phyloP scores from a whole-genome alignment of 35 echinoderm and acorn worm genomes.

The Apostichopus parvimensis region DNA sequence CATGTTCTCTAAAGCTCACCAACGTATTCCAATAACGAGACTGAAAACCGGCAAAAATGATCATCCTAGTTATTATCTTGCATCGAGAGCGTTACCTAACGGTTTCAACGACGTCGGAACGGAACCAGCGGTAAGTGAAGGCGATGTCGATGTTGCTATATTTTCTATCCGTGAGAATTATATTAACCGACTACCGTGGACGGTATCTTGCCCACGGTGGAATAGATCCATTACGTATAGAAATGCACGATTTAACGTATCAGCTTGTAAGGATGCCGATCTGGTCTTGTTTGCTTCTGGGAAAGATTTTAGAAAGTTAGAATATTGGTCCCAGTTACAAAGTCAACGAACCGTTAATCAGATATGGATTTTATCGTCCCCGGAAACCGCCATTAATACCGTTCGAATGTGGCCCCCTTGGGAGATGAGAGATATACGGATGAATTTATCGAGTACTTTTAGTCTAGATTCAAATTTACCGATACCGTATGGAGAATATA shows the following conservation, averaged over 20 bases:
- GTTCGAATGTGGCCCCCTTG: slow-evolving; percentile 20
- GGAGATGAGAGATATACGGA: neutral
- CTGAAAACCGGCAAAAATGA: neutral
- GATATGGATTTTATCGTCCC: slow-evolving; percentile 4
- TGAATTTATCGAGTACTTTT: slow-evolving; percentile 33
- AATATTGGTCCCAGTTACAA: slow-evolving; percentile 27
- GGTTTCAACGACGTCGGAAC: neutral
- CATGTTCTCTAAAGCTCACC: neutral
- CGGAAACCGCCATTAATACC: slow-evolving; percentile 22
- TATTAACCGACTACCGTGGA: neutral
- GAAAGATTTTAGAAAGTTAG: neutral
- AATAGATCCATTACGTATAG: slow-evolving; percentile 22
- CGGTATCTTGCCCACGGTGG: neutral
- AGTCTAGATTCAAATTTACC: slow-evolving; percentile 19
- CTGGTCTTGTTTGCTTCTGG: slow-evolving; percentile 19
- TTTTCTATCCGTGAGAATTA: slow-evolving; percentile 16
- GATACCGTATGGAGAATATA: slow-evolving; percentile 19
- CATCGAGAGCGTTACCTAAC: neutral
- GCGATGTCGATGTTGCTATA: slow-evolving; percentile 39
- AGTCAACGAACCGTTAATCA: neutral
- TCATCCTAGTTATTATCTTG: neutral
- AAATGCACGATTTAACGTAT: slow-evolving; percentile 6
- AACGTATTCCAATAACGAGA: neutral
- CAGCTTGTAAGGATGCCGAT: neutral
- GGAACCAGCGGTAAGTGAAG: neutral